These are phyloP conservation scores for Orgyia antiqua DNA, from an alignment of 2,888 invertebrate species.

Conservation along the genomic window DNA sequence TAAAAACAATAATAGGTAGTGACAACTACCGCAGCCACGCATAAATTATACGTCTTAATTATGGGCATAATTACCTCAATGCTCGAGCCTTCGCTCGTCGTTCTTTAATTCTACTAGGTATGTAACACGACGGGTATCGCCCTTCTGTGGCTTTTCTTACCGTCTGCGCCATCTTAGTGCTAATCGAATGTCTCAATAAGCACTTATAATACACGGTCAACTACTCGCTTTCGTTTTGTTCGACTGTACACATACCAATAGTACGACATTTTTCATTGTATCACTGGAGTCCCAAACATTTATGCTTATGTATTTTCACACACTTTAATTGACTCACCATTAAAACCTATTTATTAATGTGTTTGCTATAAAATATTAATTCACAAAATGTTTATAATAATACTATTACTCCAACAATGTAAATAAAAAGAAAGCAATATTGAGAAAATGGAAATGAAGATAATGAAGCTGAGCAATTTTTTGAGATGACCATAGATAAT, in stretches of 20 bases:
- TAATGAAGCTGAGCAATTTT: too few species aligned
- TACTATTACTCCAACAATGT: too few species aligned
- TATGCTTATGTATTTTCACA: slow-evolving; percentile 19
- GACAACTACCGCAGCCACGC: slow-evolving; percentile 7
- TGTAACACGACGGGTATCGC: slow-evolving; percentile 87
- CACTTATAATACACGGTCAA: slow-evolving; percentile 53
- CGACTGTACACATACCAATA: slow-evolving; percentile 69
- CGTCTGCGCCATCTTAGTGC: slow-evolving; percentile 83
- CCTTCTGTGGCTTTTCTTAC: slow-evolving; percentile 85
- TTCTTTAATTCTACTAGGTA: slow-evolving; percentile 84
- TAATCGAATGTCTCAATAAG: slow-evolving; percentile 37
- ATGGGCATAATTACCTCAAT: slow-evolving; percentile 51
- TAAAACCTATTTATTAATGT: slow-evolving; percentile 19
- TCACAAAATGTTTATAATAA: too few species aligned
- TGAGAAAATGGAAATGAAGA: too few species aligned
- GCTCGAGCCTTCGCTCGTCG: slow-evolving; percentile 82
- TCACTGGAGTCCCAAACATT: slow-evolving; percentile 34
- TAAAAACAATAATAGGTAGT: slow-evolving; percentile 1
- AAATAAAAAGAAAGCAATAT: too few species aligned
- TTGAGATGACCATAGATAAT: too few species aligned
- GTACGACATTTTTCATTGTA: slow-evolving; percentile 63
- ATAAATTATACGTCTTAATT: slow-evolving; percentile 1
- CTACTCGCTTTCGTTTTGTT: slow-evolving; percentile 74
- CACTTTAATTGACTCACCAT: slow-evolving; percentile 23
- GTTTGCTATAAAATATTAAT: too few species aligned